Evolutionary conservation across 2,888 invertebrate species (phyloP), one percentile per base, ranked within the genome.

Genomic region (Dasysyrphus albostriatus): DNA sequence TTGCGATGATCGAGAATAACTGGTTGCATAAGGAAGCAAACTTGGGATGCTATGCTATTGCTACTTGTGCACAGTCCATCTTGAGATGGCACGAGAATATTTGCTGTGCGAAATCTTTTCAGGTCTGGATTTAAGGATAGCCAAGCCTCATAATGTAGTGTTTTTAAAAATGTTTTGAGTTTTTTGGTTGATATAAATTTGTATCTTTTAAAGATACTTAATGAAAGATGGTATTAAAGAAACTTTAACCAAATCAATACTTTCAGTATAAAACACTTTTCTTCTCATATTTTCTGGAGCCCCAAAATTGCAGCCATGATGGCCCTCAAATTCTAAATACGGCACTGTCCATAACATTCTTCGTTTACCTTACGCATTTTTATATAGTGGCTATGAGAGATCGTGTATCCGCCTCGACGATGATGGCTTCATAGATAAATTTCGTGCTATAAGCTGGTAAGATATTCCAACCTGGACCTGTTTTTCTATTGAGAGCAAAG

Each of bases 11-110:
- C 80, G 75, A 24, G 80, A 80, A 84, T 80, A 84, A 84, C 83
- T 44, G 83, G 83, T 84, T 84, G 70, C 83, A 84, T 84, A 65
- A 84, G 80, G 83, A 84, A 84, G 80, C 79, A 69, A 39, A 58
- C 58, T 70, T 70, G 32, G 49, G 63, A 54, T 74, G 42, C 56
- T 63, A 54, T 74, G 42, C 56, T 63, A 44, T 58, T 79, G 79
- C 79, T 83, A 83, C 69, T 74, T 83, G 72, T 67, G 44, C 58
- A 14, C 63, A 47, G 32, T 77, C 29, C 42, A 61, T 70, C 80
- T 80, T 74, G 10, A 29, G 16, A 10, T 58, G 54, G 74, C 74
- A 63, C 61, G 63, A 76, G 76, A 61, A 56, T 56, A 42, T 67
- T n/a, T 47, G 39, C 32, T 14, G 34, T 7, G 19, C 3, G 42